Evolutionary conservation across 2,888 invertebrate genomes (phyloP).

Genomic region (Mimas tiliae): DNA sequence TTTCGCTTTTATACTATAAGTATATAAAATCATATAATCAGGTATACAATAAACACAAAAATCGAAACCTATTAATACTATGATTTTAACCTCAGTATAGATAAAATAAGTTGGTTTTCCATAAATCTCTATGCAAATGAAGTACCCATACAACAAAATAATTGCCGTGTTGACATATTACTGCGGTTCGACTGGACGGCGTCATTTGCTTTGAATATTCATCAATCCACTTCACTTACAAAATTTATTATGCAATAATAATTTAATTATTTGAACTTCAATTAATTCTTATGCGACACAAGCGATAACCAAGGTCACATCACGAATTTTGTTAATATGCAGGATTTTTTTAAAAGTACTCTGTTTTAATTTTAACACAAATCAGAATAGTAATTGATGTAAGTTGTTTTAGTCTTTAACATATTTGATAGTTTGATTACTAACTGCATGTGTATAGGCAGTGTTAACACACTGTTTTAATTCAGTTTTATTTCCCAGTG

Average conservation of each 20-base stretch:
- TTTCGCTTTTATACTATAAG: too few relatives aligned
- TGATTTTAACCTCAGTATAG: background rate
- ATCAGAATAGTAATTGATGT: too few relatives aligned
- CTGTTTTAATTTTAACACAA: too few relatives aligned
- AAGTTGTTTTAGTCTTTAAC: too few relatives aligned
- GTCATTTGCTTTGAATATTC: constrained; percentile 12
- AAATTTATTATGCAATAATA: background rate
- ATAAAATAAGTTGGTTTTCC: background rate
- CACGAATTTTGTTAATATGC: too few relatives aligned
- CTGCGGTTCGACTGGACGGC: constrained; percentile 13
- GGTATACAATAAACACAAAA: background rate
- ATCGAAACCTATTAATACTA: background rate
- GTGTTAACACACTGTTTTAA: too few relatives aligned
- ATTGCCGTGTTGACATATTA: constrained; percentile 8
- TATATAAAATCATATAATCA: too few relatives aligned
- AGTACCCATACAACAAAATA: constrained; percentile 7
- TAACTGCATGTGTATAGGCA: too few relatives aligned
- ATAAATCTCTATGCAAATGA: background rate
- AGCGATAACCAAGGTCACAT: too few relatives aligned
- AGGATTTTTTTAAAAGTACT: too few relatives aligned
- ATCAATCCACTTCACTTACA: background rate
- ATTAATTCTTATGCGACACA: background rate
- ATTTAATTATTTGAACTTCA: background rate
- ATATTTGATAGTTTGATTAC: too few relatives aligned
- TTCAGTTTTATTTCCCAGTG: too few relatives aligned